Percentiles rank a stretch among this genome's conserved stretches.
Evolutionary conservation across 2,113 vertebrate species (phyloP).

Genomic region (Carettochelys insculpta): DNA sequence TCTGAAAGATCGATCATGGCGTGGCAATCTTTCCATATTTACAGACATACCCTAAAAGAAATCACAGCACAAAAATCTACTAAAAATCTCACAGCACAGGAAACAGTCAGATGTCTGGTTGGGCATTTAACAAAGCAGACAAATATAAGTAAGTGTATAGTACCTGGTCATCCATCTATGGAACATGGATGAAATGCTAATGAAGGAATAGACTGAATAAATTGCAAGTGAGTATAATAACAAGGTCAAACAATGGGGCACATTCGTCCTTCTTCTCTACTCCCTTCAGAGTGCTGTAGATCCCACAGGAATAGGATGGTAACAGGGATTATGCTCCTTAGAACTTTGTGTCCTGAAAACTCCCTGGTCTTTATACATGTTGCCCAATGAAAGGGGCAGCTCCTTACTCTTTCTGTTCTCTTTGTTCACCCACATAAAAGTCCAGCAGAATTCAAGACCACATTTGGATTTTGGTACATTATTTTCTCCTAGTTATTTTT

Average conservation of each 20-base stretch:
- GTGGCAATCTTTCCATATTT: too few relatives aligned
- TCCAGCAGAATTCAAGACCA: background rate
- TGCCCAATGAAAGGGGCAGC: background rate
- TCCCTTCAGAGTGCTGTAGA: too few relatives aligned
- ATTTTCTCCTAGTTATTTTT: background rate
- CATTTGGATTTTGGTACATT: background rate
- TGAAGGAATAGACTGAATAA: background rate
- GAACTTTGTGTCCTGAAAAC: background rate
- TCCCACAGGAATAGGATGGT: background rate
- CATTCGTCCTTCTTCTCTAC: background rate
- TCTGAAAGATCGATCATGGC: too few relatives aligned
- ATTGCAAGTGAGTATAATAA: background rate
- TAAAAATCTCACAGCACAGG: background rate
- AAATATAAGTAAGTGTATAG: rapidly evolving
- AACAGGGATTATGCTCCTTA: background rate
- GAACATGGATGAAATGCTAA: background rate
- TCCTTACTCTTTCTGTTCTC: background rate
- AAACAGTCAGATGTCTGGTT: rapidly evolving
- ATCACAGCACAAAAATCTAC: too few relatives aligned
- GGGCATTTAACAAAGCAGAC: background rate
- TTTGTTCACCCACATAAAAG: background rate
- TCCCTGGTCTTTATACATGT: background rate
- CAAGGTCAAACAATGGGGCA: background rate
- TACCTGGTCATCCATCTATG: background rate
- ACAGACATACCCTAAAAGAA: too few relatives aligned